A percentile compares a stretch with the other conserved stretches of the same genome.
Conservation (phyloP, 2,113 vertebrate species). For the Spilogale gracilis region DNA sequence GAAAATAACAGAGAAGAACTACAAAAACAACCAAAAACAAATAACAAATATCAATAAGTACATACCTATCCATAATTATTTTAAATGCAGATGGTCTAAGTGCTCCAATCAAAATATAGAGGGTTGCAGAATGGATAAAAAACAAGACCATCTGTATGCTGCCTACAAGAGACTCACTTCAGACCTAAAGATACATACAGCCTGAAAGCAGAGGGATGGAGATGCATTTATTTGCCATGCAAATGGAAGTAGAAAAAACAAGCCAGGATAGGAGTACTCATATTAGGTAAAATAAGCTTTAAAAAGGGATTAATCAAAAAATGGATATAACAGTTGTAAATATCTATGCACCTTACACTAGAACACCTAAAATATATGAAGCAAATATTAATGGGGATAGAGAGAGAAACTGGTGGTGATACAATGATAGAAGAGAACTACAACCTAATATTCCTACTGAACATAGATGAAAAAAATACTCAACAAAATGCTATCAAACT, state of each 20-base stretch:
- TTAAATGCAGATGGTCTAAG: background rate
- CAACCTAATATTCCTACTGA: background rate
- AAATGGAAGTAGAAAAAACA: background rate
- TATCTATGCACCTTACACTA: background rate
- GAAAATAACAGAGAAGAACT: background rate
- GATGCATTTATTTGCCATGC: background rate
- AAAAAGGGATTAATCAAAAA: background rate
- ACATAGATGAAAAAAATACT: background rate
- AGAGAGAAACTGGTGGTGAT: background rate
- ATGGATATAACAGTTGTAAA: background rate
- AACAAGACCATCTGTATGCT: background rate
- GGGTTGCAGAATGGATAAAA: background rate
- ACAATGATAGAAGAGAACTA: background rate
- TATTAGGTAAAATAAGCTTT: background rate
- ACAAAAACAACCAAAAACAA: background rate
- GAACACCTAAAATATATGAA: background rate
- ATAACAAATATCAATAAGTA: background rate
- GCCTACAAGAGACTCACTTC: background rate
- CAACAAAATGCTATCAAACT: background rate
- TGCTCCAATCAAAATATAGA: background rate
- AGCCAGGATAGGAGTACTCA: background rate
- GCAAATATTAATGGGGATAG: background rate
- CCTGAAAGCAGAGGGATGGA: background rate
- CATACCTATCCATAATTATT: background rate
- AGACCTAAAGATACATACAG: background rate